Evolutionary conservation across 2,797 vertebrate species (phyloP), one percentile per base, ranked within the genome.

Genomic region (Spinus olivaceus): DNA sequence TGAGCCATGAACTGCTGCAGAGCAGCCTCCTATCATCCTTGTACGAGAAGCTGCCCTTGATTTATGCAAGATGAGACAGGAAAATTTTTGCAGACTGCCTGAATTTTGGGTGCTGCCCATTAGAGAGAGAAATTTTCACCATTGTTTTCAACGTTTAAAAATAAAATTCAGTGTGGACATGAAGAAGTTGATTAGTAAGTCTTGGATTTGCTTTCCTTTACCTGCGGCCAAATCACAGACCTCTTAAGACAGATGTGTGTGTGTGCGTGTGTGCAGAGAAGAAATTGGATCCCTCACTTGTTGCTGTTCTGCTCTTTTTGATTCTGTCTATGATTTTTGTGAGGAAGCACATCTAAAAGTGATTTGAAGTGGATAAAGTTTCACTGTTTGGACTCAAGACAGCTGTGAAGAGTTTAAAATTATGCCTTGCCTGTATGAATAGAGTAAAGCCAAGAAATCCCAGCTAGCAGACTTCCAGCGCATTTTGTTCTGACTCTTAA

Each of bases 71-170:
- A 8, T 63, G 24, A 78, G 5, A 12, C 13, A 54, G 22, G 44
- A 59, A 72, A 78, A 20, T 14, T 37, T 23, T 59, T 66, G 14
- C 19, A 60, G 27, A 13, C 22, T 86, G 12, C 14, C 20, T 79
- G 23, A 15, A 3, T 51, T 84, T 67, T 61, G 33, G 33, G 51
- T 61, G 5, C 30, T 85, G 5, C 27, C 11, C 24, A 5, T 37
- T 9, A 9, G 2, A 72, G 8, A 57, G 3, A 24, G 25, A 74
- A 64, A 19, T 37, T 20, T 19, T 61, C 32, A 41, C 19, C 8
- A 22, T 15, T 67, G 4, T 72, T 83, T 93, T 73, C 47, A 95
- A 69, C 18, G 12, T 51, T 93, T 84, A 90, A 81, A 28, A 88
- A 18, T 37, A 84, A 89, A 51, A 47, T 77, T 54, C 2, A 47